phyloP scores from a whole-genome alignment of 2,888 invertebrate species.

The Athalia cordata region DNA sequence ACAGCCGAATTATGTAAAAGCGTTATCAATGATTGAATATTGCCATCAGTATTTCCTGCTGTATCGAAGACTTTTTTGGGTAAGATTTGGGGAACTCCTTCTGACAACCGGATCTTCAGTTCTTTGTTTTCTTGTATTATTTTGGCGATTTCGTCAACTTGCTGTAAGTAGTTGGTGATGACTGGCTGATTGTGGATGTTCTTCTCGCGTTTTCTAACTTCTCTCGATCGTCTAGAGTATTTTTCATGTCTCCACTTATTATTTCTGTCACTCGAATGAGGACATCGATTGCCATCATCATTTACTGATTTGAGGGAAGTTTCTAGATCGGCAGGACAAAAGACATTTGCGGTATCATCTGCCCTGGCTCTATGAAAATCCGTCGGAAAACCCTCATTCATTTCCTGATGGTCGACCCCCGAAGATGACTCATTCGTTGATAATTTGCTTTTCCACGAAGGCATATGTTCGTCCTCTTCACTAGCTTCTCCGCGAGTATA shows the following conservation, averaged over 20 bases:
- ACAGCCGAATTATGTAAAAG: constrained; percentile 10
- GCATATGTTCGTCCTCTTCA: constrained; percentile 8
- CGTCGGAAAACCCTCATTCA: no score
- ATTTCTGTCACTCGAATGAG: neutral
- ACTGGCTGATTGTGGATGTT: constrained; percentile 23
- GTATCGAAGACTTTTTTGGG: neutral
- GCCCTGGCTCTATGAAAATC: constrained; percentile 31
- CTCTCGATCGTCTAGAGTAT: constrained; percentile 19
- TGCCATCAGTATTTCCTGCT: neutral
- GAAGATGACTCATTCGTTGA: neutral
- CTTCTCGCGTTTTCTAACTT: constrained; percentile 17
- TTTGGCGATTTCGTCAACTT: constrained; percentile 21
- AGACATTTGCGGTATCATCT: constrained; percentile 17
- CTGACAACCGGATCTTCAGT: constrained; percentile 6
- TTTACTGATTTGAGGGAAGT: neutral
- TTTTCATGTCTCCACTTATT: constrained; percentile 28
- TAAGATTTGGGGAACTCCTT: constrained; percentile 19
- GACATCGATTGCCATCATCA: neutral
- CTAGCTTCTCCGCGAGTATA: constrained; percentile 4
- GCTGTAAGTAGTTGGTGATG: constrained; percentile 22
- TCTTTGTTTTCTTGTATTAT: constrained; percentile 29
- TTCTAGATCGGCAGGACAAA: constrained; percentile 26
- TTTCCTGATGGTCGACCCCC: constrained; percentile 11
- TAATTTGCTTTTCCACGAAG: constrained; percentile 4
- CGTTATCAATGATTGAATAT: constrained; percentile 24